phyloP scores from a whole-genome alignment of 2,797 vertebrate genomes.

The Borostomias antarcticus region DNA sequence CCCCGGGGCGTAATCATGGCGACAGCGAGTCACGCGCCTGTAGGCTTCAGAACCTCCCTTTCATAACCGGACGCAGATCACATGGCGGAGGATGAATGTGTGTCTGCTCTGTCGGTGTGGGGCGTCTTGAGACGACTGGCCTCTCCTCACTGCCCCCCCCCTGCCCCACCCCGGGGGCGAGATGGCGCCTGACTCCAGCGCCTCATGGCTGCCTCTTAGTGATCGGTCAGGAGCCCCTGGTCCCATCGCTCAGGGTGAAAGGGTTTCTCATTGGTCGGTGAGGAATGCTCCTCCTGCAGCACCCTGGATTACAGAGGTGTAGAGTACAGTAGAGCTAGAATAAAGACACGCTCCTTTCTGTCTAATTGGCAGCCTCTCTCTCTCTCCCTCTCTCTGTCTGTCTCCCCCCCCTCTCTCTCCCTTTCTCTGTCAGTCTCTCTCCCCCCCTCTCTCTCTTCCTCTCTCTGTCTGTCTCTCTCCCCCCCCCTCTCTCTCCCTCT shows the following conservation, averaged over 20 bases:
- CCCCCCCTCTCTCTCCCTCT: background rate
- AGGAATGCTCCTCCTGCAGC: constrained; percentile 18
- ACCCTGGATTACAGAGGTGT: too few species aligned
- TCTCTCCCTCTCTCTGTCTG: constrained; percentile 5
- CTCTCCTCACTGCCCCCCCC: background rate
- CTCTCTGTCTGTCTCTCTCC: background rate
- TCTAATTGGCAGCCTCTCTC: background rate
- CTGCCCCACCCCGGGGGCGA: constrained; percentile 30
- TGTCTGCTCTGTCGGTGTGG: constrained; percentile 56
- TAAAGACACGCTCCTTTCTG: background rate
- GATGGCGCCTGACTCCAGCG: constrained; percentile 38
- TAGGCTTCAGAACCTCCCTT: constrained; percentile 59
- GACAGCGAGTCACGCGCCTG: constrained; percentile 52
- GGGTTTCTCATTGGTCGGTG: constrained; percentile 36
- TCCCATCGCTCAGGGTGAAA: constrained; percentile 24
- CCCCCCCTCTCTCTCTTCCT: background rate
- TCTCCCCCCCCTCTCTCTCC: background rate
- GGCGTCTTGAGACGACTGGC: constrained; percentile 7
- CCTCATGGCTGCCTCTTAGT: constrained; percentile 19
- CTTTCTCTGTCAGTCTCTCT: too few species aligned
- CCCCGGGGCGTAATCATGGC: constrained; percentile 60
- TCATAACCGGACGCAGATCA: constrained; percentile 60
- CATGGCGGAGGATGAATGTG: constrained; percentile 62
- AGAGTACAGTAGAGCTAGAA: background rate
- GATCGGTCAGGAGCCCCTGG: too few species aligned